Evolutionary conservation across 2,888 invertebrate species (phyloP).

Genomic region (Chirona hameri): DNA sequence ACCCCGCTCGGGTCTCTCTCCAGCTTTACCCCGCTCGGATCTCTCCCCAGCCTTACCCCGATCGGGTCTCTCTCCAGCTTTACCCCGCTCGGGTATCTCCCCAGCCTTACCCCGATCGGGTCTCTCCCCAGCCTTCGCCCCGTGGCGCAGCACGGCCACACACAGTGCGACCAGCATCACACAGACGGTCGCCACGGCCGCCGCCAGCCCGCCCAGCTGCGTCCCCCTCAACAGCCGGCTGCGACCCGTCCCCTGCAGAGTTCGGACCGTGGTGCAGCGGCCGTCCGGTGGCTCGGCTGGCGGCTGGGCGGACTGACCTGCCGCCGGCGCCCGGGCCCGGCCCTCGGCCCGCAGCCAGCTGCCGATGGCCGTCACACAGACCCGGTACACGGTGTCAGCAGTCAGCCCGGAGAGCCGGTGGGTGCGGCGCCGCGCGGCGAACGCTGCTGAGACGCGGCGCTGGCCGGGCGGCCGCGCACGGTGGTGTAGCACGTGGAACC

Average conservation of each 20-base stretch:
- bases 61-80: too few relatives aligned
- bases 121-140: too few relatives aligned
- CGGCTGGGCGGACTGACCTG: not conserved
- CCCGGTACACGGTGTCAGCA: not conserved
- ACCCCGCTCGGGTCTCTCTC: too few relatives aligned
- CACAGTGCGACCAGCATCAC: too few relatives aligned
- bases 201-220: too few relatives aligned
- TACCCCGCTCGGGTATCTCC: too few relatives aligned
- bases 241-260: not conserved
- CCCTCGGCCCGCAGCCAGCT: constrained; percentile 1
- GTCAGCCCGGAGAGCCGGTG: not conserved
- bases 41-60: too few relatives aligned
- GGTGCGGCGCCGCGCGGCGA: not conserved
- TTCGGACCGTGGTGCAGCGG: not conserved
- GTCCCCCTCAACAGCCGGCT: too few relatives aligned
- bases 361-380: not conserved
- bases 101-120: too few relatives aligned
- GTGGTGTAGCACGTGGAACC: not conserved
- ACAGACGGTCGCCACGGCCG: too few relatives aligned
- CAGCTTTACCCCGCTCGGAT: too few relatives aligned
- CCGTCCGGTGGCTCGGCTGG: not conserved
- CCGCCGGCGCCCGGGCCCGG: not conserved
- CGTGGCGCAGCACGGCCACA: too few relatives aligned
- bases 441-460: not conserved
- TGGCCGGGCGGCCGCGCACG: not conserved